Percentiles rank a stretch among this genome's conserved stretches.
These are phyloP conservation scores for Scaptomyza flava DNA, from an alignment of 2,888 invertebrate genomes.

Conservation along the genomic window DNA sequence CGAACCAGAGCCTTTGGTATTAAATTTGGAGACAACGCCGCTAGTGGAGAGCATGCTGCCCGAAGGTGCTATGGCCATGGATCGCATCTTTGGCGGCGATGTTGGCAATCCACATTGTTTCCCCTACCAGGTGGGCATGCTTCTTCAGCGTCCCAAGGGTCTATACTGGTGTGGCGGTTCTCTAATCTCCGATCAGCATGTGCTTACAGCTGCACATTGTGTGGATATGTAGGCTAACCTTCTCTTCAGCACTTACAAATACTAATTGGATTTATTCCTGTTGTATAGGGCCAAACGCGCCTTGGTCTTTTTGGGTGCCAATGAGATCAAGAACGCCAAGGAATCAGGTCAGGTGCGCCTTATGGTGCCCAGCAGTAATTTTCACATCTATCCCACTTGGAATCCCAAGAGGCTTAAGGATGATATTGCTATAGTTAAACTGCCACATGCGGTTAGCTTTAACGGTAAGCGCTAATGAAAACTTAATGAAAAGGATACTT, in stretches of 20 bases:
- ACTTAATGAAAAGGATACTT: too few species aligned
- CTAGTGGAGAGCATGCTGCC: constrained; percentile 76
- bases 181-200: constrained; percentile 80
- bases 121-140: constrained; percentile 83
- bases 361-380: constrained; percentile 78
- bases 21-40: constrained; percentile 80
- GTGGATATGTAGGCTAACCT: constrained; percentile 78
- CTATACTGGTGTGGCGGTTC: constrained; percentile 83
- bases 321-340: constrained; percentile 82
- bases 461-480: constrained; percentile 68
- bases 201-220: constrained; percentile 83
- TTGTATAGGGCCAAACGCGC: constrained; percentile 79
- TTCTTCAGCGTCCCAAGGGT: constrained; percentile 81
- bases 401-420: constrained; percentile 82
- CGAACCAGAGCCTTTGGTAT: constrained; percentile 72
- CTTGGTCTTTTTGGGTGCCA: constrained; percentile 82
- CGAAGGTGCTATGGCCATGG: constrained; percentile 81
- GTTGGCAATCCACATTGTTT: constrained; percentile 80
- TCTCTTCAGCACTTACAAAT: background rate
- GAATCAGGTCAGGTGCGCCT: constrained; percentile 84
- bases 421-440: constrained; percentile 81
- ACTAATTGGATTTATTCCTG: background rate
- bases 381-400: constrained; percentile 83
- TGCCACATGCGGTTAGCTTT: constrained; percentile 80
- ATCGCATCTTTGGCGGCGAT: constrained; percentile 83